Conservation (phyloP, 2,888 invertebrate genomes). For the Amphipyra berbera region DNA sequence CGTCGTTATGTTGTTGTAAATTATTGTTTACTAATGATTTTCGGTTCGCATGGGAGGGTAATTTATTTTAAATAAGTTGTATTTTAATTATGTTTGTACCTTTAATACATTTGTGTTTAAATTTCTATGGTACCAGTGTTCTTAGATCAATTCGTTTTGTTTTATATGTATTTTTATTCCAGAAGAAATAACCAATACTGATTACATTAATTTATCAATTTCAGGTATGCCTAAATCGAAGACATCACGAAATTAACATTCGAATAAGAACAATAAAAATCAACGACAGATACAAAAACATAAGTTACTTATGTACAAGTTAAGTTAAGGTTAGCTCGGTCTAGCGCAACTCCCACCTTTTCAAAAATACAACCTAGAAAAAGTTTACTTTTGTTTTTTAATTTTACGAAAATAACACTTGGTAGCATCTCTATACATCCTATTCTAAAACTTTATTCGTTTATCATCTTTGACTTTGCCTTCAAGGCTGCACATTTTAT, state of each 20-base stretch:
- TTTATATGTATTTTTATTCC: conserved; percentile 13
- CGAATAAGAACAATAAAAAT: conserved; percentile 74
- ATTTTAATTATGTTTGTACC: conserved; percentile 53
- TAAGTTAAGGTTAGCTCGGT: conserved; percentile 72
- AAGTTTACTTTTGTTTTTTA: conserved; percentile 28
- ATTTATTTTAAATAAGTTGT: conserved; percentile 35
- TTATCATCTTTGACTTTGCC: conserved; percentile 17
- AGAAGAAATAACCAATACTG: conserved; percentile 19
- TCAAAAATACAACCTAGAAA: conserved; percentile 48
- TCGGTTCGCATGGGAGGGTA: conserved; percentile 32
- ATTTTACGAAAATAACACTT: background rate
- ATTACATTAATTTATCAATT: conserved; percentile 59
- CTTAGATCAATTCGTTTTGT: conserved; percentile 38
- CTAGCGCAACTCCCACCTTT: conserved; percentile 77
- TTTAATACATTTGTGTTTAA: conserved; percentile 46
- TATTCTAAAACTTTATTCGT: background rate
- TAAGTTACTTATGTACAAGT: conserved; percentile 78
- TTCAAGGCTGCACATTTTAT: conserved; percentile 1
- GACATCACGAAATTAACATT: conserved; percentile 68
- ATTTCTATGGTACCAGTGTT: conserved; percentile 78
- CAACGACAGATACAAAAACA: conserved; percentile 74
- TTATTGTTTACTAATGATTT: conserved; percentile 48
- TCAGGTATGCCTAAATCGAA: conserved; percentile 85
- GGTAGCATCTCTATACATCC: background rate
- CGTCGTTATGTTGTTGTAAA: conserved; percentile 36